These are phyloP conservation scores for Chitala chitala DNA, from an alignment of 2,113 vertebrate genomes.

Conservation along the genomic window DNA sequence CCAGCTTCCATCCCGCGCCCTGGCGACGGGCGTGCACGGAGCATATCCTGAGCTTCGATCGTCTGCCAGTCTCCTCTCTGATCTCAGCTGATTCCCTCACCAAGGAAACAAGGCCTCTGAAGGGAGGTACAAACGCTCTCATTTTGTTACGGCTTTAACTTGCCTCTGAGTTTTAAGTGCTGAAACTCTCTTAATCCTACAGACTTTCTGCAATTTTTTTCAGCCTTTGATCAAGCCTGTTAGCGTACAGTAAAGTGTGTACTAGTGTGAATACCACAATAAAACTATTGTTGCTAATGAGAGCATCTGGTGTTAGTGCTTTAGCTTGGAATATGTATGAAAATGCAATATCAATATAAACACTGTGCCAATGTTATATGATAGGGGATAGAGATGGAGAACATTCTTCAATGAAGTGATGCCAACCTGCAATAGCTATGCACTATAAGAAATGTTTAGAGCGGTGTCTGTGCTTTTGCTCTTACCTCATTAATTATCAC, in stretches of 20 bases:
- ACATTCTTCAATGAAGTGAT: too few species aligned
- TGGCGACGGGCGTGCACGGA: slow-evolving; percentile 9
- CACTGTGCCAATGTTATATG: too few species aligned
- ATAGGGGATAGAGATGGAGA: too few species aligned
- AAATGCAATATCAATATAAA: too few species aligned
- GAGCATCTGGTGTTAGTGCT: too few species aligned
- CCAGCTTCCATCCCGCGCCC: slow-evolving; percentile 12
- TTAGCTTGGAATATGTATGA: too few species aligned
- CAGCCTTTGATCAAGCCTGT: slow-evolving; percentile 25
- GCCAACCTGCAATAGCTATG: too few species aligned
- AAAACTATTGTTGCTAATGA: too few species aligned
- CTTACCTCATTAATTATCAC: too few species aligned
- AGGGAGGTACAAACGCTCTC: slow-evolving; percentile 4
- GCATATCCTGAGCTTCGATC: slow-evolving; percentile 35
- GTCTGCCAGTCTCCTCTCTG: slow-evolving; percentile 31
- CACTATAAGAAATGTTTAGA: too few species aligned
- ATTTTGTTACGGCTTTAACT: slow-evolving; percentile 28
- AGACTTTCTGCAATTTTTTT: slow-evolving; percentile 16
- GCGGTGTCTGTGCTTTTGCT: too few species aligned
- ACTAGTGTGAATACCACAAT: not conserved
- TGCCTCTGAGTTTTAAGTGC: slow-evolving; percentile 36
- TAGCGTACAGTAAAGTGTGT: slow-evolving; percentile 18
- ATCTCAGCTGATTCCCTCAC: slow-evolving; percentile 13
- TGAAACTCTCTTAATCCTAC: slow-evolving; percentile 26
- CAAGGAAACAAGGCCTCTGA: slow-evolving; percentile 1